Conservation (phyloP, 2,797 vertebrate species). For the Orientallactaga sibirica region DNA sequence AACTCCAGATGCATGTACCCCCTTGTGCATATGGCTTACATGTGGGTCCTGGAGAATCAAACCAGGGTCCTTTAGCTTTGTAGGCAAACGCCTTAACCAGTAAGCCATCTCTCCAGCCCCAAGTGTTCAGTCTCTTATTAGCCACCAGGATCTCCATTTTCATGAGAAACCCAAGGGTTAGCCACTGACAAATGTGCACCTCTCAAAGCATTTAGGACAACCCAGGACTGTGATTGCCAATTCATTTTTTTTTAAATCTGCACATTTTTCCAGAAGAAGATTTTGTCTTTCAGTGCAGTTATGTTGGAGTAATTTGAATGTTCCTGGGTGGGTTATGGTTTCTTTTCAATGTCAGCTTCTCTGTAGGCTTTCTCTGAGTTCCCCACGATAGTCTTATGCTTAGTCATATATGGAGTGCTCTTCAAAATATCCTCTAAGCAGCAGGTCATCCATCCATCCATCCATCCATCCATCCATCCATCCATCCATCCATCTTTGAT, state of each 20-base stretch:
- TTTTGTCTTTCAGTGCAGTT: neutral
- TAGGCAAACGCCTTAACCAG: too few relatives aligned
- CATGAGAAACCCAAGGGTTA: neutral
- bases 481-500: neutral
- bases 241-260: neutral
- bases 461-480: neutral
- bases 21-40: too few relatives aligned
- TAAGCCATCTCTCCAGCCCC: too few relatives aligned
- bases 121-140: neutral
- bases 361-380: neutral
- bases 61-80: too few relatives aligned
- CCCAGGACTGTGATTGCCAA: neutral
- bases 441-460: neutral
- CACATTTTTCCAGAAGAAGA: neutral
- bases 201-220: neutral
- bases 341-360: neutral
- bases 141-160: neutral
- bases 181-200: neutral
- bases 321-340: neutral
- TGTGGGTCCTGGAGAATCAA: too few relatives aligned
- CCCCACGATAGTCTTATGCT: neutral
- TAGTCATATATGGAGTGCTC: neutral
- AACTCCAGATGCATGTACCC: too few relatives aligned
- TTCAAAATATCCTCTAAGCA: constrained; percentile 22
- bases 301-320: neutral